Base-by-base conservation (phyloP, 2,888 invertebrate species). In the Papilio gigon region DNA sequence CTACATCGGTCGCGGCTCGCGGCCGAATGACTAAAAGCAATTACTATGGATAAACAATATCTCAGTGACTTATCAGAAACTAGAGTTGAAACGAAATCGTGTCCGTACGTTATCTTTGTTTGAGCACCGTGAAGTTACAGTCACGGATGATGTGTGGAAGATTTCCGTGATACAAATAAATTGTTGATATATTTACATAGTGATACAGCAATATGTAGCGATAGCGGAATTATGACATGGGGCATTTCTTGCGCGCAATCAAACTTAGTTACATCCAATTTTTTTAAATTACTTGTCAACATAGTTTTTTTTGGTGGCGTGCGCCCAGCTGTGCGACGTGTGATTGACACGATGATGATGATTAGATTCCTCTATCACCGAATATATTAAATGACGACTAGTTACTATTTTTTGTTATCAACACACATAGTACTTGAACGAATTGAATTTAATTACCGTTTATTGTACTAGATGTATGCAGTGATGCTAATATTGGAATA, bases 11-110 rank as follows among this genome's bases (percentile, higher is more conserved):
- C 42, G 42, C 42, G 42, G 42, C 40, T 47, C 42, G 42, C 42
- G 42, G 42, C 40, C 40, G 42, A 2, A 20, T 44, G 20, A 50
- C 22, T 22, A 50, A 12, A 25, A 50, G 22, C 3, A 25, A 25
- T 50, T 27, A 27, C 50, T 53, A 27, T 27, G 50, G 27, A 53
- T 50, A 25, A 25, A 25, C 25, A 50, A 50, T 9, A 53, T 53
- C 25, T 27, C n/a, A 27, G n/a, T 53, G 22, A 53, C 50, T 53
- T 53, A 53, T 53, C 50, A 27, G 27, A 27, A 27, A 27, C 27
- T 53, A 53, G 11, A 53, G 50, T 27, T 53, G 6, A 53, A 53
- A 27, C 27, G 27, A 53, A 53, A 53, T 53, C 50, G 25, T 50
- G 50, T 50, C 14, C n/a, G 2, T 22, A 47, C 11, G n/a, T 53